These are phyloP conservation scores for Carlito syrichta DNA, from an alignment of 2,113 vertebrate species.

Conservation along the genomic window DNA sequence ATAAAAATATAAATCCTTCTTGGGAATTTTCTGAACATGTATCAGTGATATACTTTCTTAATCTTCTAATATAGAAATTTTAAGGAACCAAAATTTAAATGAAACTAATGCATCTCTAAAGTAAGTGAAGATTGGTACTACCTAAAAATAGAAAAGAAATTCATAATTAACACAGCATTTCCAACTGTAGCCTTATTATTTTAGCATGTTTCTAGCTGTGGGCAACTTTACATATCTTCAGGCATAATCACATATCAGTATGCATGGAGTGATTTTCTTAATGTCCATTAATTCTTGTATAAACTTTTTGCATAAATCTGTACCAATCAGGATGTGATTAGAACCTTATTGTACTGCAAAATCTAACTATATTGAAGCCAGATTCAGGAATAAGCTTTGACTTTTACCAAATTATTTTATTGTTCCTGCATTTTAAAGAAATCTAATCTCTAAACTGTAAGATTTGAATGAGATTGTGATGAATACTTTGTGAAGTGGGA, in stretches of 20 bases:
- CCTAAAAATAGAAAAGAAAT: slow-evolving; percentile 57
- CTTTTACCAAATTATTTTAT: slow-evolving; percentile 5
- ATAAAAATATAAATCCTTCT: slow-evolving; percentile 44
- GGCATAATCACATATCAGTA: slow-evolving; percentile 55
- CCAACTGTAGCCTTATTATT: slow-evolving; percentile 24
- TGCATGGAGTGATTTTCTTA: slow-evolving; percentile 32
- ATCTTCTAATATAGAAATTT: slow-evolving; percentile 37
- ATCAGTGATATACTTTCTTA: slow-evolving; percentile 23
- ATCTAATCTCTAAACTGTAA: background rate
- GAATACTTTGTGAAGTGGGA: background rate
- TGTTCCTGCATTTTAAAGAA: slow-evolving; percentile 2
- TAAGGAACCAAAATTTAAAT: slow-evolving; percentile 38
- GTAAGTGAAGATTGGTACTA: slow-evolving; percentile 24
- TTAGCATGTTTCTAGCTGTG: slow-evolving; percentile 62
- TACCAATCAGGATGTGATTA: slow-evolving; percentile 51
- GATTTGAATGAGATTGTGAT: background rate
- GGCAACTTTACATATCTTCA: slow-evolving; percentile 40
- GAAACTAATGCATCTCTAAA: slow-evolving; percentile 51
- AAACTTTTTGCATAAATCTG: slow-evolving; percentile 57
- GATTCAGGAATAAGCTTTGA: slow-evolving; percentile 29
- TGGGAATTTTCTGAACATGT: slow-evolving; percentile 30
- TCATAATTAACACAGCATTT: slow-evolving; percentile 58
- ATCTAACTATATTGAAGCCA: slow-evolving; percentile 27
- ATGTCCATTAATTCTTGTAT: slow-evolving; percentile 51
- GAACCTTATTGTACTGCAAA: slow-evolving; percentile 36